Base-by-base conservation (phyloP, 2,888 invertebrate species). In the Itoplectis maculator region DNA sequence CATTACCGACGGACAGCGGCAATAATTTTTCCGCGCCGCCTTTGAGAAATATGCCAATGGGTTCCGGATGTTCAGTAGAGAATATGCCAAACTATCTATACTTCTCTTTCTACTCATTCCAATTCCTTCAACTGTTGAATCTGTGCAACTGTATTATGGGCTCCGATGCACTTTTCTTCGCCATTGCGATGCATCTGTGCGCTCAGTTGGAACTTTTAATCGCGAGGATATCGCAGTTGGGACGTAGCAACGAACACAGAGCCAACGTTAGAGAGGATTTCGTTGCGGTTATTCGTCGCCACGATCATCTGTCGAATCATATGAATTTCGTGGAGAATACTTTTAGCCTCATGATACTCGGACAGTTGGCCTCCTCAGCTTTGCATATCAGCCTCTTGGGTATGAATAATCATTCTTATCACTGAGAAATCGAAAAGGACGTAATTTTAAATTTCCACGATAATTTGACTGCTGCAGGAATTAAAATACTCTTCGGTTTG, bases 111-210 rank as follows among this genome's bases (percentile, higher is more conserved):
- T 82, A 80, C 37, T 15, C 0, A 7, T 51, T 68, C 45, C 79
- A 69, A 42, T 68, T 51, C 9, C 51, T 80, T 18, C 74, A 79
- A 54, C 35, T 80, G 1, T 5, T 82, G 1, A 47, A 61, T 18
- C 9, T 65, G 29, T 59, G 70, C 20, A 72, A 13, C 40, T 80
- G 65, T 18, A 56, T 40, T 23, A 51, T 80, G 15, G 82, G 80
- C 15, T 29, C 20, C 23, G 82, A 82, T 61, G 65, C 66, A 5
- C 68, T 79, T 6, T 78, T 75, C 20, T 81, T 84, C 15, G 78
- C 68, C 3, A 23, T 84, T n/a, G 70, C 65, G 6, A 78, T 84
- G 75, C 80, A 84, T 76, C 23, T 82, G n/a, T 82, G 82, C 49
- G 82, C 80, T 45, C 84, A 84, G 61, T 49, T 82, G 3, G 65